These are phyloP conservation scores for Drosophila sp. DNA, from an alignment of 1,140 invertebrate species.

Conservation along the genomic window DNA sequence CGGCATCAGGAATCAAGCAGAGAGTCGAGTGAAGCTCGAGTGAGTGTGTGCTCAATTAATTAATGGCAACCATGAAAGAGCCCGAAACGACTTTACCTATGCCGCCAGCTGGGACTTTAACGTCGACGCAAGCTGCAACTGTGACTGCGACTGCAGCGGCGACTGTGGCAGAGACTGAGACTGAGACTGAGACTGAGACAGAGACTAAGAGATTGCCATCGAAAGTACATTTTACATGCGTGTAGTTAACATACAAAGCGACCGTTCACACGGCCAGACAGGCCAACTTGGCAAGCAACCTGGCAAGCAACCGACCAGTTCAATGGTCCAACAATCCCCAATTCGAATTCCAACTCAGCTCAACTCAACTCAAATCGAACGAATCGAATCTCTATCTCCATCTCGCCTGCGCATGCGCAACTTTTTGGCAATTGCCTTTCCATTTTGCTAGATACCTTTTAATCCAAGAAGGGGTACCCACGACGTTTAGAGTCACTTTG, in stretches of 20 bases:
- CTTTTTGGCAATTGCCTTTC: constrained; percentile 59
- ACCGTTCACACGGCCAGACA: constrained; percentile 68
- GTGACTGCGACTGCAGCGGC: constrained; percentile 15
- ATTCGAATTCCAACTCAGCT: constrained; percentile 41
- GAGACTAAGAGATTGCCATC: constrained; percentile 68
- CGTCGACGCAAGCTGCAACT: constrained; percentile 27
- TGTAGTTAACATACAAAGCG: constrained; percentile 79
- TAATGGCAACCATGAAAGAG: constrained; percentile 81
- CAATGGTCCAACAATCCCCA: constrained; percentile 50
- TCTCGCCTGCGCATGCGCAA: constrained; percentile 57
- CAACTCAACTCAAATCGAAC: constrained; percentile 17
- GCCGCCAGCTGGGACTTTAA: constrained; percentile 50
- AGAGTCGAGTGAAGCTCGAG: background rate
- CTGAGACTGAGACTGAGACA: constrained; percentile 26
- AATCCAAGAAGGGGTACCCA: background rate
- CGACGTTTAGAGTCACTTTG: no score
- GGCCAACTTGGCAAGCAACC: constrained; percentile 3
- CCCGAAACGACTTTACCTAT: constrained; percentile 51
- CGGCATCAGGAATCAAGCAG: constrained; percentile 11
- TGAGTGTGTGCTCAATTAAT: constrained; percentile 76
- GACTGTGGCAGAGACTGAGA: background rate
- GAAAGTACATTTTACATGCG: constrained; percentile 81
- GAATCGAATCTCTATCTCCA: constrained; percentile 53
- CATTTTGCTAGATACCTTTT: constrained; percentile 44
- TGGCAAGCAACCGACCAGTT: constrained; percentile 20